phyloP scores from a whole-genome alignment of 2,797 vertebrate species.

The Thunnus albacares region DNA sequence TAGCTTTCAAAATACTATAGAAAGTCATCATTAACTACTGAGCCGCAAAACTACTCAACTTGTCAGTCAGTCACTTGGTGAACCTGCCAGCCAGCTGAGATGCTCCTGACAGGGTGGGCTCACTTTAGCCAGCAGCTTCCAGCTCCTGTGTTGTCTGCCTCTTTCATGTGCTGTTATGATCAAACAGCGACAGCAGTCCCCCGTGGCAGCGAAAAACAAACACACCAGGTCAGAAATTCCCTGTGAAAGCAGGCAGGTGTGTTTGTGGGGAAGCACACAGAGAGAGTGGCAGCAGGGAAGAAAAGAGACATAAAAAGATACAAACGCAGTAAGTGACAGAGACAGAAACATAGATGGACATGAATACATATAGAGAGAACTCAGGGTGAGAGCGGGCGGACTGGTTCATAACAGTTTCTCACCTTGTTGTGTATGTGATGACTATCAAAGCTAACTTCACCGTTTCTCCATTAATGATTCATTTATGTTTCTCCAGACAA shows the following conservation, averaged over 20 bases:
- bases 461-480: neutral
- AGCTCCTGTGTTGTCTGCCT: conserved; percentile 40
- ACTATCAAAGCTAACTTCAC: neutral
- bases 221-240: conserved; percentile 42
- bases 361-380: neutral
- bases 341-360: conserved; percentile 18
- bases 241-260: conserved; percentile 44
- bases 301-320: conserved; percentile 12
- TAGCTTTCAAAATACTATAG: neutral
- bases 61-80: conserved; percentile 23
- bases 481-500: neutral
- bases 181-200: conserved; percentile 55
- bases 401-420: neutral
- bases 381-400: neutral
- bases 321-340: conserved; percentile 20
- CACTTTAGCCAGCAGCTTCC: conserved; percentile 29
- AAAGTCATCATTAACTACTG: neutral
- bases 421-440: neutral
- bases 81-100: conserved; percentile 31
- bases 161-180: conserved; percentile 63
- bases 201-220: conserved; percentile 45
- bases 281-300: conserved; percentile 5
- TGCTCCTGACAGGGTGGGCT: conserved; percentile 26
- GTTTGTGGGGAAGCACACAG: neutral
- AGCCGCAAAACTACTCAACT: conserved; percentile 3